phyloP scores from a whole-genome alignment of 2,888 invertebrate species.

The Phrixothrix hirtus region DNA sequence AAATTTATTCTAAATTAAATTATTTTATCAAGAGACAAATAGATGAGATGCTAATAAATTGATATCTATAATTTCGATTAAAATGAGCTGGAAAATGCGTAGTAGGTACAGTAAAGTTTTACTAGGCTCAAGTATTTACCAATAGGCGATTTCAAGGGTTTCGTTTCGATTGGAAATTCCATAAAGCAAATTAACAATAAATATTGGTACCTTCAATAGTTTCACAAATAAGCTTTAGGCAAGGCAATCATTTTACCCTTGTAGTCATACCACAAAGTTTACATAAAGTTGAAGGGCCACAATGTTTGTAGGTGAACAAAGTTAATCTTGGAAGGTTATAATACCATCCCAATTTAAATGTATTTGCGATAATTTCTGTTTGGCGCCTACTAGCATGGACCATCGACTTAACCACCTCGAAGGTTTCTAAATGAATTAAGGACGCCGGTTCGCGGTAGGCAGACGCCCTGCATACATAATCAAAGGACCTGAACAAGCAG shows the following conservation, averaged over 20 bases:
- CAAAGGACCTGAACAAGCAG: slow-evolving; percentile 43
- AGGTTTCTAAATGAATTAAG: slow-evolving; percentile 43
- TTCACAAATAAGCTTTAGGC: not conserved
- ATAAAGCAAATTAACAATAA: no score
- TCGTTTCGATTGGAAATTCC: no score
- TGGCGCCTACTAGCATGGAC: slow-evolving; percentile 8
- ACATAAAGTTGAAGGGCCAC: not conserved
- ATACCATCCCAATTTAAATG: not conserved
- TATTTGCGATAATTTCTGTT: slow-evolving; percentile 23
- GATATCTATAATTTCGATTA: no score
- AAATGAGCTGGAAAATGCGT: no score
- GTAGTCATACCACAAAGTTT: not conserved
- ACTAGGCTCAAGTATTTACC: no score
- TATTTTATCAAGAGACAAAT: no score
- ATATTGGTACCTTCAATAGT: no score
- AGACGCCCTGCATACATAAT: slow-evolving; percentile 47
- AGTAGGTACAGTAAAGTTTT: no score
- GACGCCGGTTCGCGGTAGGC: slow-evolving; percentile 38
- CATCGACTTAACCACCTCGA: slow-evolving; percentile 20
- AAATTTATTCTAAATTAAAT: no score
- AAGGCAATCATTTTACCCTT: not conserved
- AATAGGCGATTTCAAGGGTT: no score
- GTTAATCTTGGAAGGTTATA: not conserved
- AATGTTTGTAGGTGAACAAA: not conserved
- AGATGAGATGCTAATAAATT: no score